Base-by-base conservation (phyloP, 1,140 invertebrate genomes). In the Onthophagus taurus region DNA sequence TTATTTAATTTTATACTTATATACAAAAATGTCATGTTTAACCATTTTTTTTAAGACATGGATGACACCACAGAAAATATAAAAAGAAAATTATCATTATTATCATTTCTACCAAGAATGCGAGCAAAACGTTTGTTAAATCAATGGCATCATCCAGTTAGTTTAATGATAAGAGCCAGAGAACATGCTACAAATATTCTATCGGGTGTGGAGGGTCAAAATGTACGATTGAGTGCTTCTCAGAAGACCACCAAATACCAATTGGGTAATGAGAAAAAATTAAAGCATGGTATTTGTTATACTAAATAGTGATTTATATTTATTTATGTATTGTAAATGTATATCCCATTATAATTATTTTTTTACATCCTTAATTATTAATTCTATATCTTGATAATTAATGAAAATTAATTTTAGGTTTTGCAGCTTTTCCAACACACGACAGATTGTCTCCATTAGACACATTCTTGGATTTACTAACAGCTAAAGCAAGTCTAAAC, bases 401-500 rank as follows among this genome's bases (percentile, higher is more conserved):
- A n/a, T n/a, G n/a, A n/a, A n/a, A n/a, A n/a, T n/a, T n/a, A n/a
- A n/a, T n/a, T 64, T 8, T 50, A 81, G 82, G 80, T 44, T 64
- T 81, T 51, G 73, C 78, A 33, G 78, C 79, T 6, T 77, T 83
- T 55, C 77, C 81, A 6, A 80, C 80, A 1, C 76, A 76, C 20
- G 81, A 86, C 60, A 72, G 81, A 39, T 60, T 86, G 1, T 84
- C 84, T 29, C 83, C 85, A 1, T 62, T 89, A 42, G 84, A 89
- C 58, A 87, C 85, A 11, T 89, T 90, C 58, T 65, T 90, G 31
- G 83, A 88, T 65, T 66, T 90, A 26, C 69, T 90, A 14, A 89
- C 85, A 1, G 85, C 85, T 7, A 90, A 90, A 72, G 84, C 83
- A 7, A 86, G 79, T 61, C 72, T 88, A 42, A 78, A 82, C 42